Evolutionary conservation across 2,888 invertebrate genomes (phyloP).

Genomic region (Parnassius apollo): DNA sequence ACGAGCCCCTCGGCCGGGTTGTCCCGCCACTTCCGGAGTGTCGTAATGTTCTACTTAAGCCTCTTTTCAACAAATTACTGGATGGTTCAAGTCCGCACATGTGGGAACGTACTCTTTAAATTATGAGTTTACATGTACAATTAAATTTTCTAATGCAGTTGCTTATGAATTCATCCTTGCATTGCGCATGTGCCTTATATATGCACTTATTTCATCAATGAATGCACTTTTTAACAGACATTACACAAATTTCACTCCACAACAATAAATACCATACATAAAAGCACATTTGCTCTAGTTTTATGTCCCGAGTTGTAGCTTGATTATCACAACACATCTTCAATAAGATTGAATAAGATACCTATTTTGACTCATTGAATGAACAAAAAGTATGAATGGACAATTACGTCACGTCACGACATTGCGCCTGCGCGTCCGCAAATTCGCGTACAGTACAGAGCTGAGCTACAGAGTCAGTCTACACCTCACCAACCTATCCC

Average conservation of each 20-base stretch:
- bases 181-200: constrained; percentile 73
- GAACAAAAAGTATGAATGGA: constrained; percentile 80
- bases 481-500: constrained; percentile 20
- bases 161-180: constrained; percentile 50
- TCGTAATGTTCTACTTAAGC: constrained; percentile 78
- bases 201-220: constrained; percentile 70
- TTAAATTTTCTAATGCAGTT: constrained; percentile 42
- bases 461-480: constrained; percentile 28
- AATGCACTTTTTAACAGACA: constrained; percentile 58
- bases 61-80: constrained; percentile 54
- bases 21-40: constrained; percentile 81
- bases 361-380: constrained; percentile 63
- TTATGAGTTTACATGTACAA: constrained; percentile 49
- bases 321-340: constrained; percentile 51
- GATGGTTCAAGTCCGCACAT: constrained; percentile 50
- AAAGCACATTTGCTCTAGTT: constrained; percentile 31
- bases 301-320: constrained; percentile 34
- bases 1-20: constrained; percentile 76
- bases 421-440: constrained; percentile 71
- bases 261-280: constrained; percentile 32
- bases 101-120: constrained; percentile 41
- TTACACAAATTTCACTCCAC: constrained; percentile 41
- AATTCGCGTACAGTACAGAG: constrained; percentile 26
- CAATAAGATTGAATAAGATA: constrained; percentile 45
- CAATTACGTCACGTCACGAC: constrained; percentile 78